These are phyloP conservation scores for Oedothorax gibbosus DNA, from an alignment of 1,140 invertebrate genomes.

Conservation along the genomic window DNA sequence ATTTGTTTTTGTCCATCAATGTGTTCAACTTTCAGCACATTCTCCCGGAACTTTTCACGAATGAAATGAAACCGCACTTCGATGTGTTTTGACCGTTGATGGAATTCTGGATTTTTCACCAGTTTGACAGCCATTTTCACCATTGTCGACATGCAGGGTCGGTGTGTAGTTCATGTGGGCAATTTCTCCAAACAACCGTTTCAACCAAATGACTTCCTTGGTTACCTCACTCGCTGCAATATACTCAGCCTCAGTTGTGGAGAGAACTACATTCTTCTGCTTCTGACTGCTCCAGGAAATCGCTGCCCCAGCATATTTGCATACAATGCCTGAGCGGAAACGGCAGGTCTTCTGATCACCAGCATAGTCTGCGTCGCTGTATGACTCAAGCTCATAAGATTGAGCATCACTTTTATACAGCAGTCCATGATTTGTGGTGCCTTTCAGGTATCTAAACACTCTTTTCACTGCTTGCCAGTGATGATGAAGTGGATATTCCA, in stretches of 20 bases:
- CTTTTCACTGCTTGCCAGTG: slow-evolving; percentile 68
- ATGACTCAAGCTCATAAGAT: slow-evolving; percentile 36
- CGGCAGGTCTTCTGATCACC: slow-evolving; percentile 25
- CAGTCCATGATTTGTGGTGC: slow-evolving; percentile 64
- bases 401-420: slow-evolving; percentile 10
- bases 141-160: slow-evolving; percentile 59
- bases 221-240: slow-evolving; percentile 42
- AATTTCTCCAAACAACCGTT: slow-evolving; percentile 41
- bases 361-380: slow-evolving; percentile 65
- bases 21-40: slow-evolving; percentile 20
- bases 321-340: slow-evolving; percentile 41
- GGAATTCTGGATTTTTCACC: slow-evolving; percentile 46
- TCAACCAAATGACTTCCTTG: slow-evolving; percentile 61
- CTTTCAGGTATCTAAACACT: slow-evolving; percentile 69
- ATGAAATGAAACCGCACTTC: slow-evolving; percentile 64
- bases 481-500: slow-evolving; percentile 14
- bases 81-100: slow-evolving; percentile 51
- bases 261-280: slow-evolving; percentile 32
- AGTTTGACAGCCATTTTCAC: slow-evolving; percentile 62
- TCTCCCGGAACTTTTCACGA: slow-evolving; percentile 64
- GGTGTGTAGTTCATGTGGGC: not conserved
- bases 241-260: slow-evolving; percentile 57
- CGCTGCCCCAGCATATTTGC: not conserved
- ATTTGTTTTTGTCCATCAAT: slow-evolving; percentile 16
- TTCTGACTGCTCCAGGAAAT: slow-evolving; percentile 36